A percentile compares a stretch with the other conserved stretches of the same genome.
These are phyloP conservation scores for Ciconia boyciana DNA, from an alignment of 2,113 vertebrate genomes.

Conservation along the genomic window DNA sequence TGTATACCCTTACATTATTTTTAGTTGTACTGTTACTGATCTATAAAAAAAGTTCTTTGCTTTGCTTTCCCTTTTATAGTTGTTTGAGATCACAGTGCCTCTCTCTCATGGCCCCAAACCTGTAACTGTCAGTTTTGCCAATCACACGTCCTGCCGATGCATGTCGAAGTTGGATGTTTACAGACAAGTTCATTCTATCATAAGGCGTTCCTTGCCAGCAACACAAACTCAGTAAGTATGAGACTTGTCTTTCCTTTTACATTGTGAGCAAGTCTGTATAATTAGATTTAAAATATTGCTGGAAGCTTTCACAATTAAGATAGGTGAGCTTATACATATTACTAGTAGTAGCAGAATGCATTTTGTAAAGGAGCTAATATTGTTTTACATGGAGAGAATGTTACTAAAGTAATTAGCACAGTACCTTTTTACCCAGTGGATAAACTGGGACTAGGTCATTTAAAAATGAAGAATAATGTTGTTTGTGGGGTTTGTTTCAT, in stretches of 20 bases:
- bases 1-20: background rate
- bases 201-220: constrained; percentile 87
- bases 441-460: background rate
- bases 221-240: constrained; percentile 83
- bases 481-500: background rate
- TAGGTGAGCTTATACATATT: accelerated
- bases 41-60: background rate
- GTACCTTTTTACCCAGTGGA: background rate
- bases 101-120: constrained; percentile 90
- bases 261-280: background rate
- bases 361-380: background rate
- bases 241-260: background rate
- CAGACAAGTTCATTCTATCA: constrained; percentile 95
- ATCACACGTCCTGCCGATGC: constrained; percentile 95
- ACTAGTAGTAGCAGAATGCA: background rate
- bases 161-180: constrained; percentile 94
- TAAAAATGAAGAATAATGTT: background rate
- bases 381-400: background rate
- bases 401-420: background rate
- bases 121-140: constrained; percentile 94
- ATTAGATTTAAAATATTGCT: background rate
- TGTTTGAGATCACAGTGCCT: constrained; percentile 96
- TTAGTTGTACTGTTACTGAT: background rate
- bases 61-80: constrained; percentile 65
- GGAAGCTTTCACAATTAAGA: background rate